A percentile compares a stretch with the other conserved stretches of the same genome.
These are phyloP conservation scores for Plectrocnemia conspersa DNA, from an alignment of 1,140 invertebrate species.

Conservation along the genomic window DNA sequence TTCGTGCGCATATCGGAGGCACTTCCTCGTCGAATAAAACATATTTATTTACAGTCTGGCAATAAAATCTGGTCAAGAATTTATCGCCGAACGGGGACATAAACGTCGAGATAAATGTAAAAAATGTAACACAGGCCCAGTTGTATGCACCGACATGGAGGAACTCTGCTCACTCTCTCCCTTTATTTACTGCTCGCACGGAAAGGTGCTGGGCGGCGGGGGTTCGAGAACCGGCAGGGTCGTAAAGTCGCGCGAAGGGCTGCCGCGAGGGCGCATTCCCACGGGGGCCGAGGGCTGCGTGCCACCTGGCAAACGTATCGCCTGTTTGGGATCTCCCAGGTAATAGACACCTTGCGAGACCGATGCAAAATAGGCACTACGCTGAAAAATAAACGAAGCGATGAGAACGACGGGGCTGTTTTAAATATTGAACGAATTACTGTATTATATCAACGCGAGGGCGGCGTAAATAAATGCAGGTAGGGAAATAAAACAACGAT, in stretches of 20 bases:
- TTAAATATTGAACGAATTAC: too few relatives aligned
- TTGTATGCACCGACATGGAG: neutral
- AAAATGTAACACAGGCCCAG: conserved; percentile 22
- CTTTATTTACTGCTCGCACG: conserved; percentile 33
- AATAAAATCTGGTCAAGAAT: conserved; percentile 30
- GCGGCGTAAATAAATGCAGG: too few relatives aligned
- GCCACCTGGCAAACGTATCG: conserved; percentile 3
- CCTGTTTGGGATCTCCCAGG: neutral
- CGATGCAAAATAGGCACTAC: too few relatives aligned
- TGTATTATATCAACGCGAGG: too few relatives aligned
- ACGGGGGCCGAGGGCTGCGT: neutral
- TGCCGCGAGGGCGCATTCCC: conserved; percentile 2
- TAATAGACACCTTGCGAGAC: neutral
- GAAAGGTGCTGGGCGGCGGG: conserved; percentile 20
- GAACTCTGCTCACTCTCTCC: neutral
- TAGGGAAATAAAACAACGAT: too few relatives aligned
- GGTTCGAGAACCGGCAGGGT: conserved; percentile 5
- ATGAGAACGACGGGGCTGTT: too few relatives aligned
- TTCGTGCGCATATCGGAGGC: conserved; percentile 14
- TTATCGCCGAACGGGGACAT: conserved; percentile 25
- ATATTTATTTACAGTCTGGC: conserved; percentile 30
- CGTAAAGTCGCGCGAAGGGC: conserved; percentile 13
- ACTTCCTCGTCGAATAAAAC: conserved; percentile 31
- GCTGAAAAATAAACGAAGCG: too few relatives aligned
- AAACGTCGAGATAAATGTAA: conserved; percentile 31